A percentile compares a stretch with the other conserved stretches of the same genome.
Evolutionary conservation across 2,113 vertebrate species (phyloP).

Genomic region (Junco hyemalis): DNA sequence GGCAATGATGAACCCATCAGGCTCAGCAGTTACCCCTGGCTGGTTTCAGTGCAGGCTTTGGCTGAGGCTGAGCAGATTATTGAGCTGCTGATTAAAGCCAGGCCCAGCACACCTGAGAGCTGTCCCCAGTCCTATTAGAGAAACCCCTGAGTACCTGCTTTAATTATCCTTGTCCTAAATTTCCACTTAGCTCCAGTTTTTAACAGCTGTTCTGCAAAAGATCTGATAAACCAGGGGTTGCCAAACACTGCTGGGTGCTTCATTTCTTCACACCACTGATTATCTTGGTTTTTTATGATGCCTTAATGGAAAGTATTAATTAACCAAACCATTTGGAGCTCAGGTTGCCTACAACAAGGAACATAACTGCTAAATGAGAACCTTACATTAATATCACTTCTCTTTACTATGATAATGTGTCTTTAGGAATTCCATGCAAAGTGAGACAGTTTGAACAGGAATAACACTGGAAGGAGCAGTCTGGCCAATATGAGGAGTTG

Average conservation of each 20-base stretch:
- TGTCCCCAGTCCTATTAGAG: neutral
- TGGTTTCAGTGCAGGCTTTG: neutral
- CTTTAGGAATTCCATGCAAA: neutral
- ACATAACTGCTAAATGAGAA: neutral
- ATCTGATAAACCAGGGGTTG: neutral
- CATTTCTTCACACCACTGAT: neutral
- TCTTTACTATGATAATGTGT: neutral
- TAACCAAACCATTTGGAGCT: neutral
- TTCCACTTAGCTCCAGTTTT: neutral
- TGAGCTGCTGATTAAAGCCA: neutral
- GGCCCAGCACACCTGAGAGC: conserved; percentile 5
- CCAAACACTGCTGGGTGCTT: neutral
- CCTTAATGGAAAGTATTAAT: neutral
- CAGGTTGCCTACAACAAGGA: neutral
- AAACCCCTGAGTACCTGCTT: neutral
- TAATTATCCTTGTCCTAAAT: neutral
- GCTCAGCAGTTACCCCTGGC: neutral
- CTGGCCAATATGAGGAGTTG: neutral
- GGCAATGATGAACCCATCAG: neutral
- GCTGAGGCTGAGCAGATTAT: neutral
- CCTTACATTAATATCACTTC: neutral
- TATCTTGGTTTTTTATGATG: neutral
- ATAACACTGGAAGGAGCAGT: neutral
- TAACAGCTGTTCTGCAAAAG: neutral
- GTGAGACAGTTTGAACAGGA: neutral